A percentile compares a stretch with the other conserved stretches of the same genome.
These are phyloP conservation scores for Caenorhabditis sp. DNA, from an alignment of 2,888 invertebrate genomes.

Conservation along the genomic window DNA sequence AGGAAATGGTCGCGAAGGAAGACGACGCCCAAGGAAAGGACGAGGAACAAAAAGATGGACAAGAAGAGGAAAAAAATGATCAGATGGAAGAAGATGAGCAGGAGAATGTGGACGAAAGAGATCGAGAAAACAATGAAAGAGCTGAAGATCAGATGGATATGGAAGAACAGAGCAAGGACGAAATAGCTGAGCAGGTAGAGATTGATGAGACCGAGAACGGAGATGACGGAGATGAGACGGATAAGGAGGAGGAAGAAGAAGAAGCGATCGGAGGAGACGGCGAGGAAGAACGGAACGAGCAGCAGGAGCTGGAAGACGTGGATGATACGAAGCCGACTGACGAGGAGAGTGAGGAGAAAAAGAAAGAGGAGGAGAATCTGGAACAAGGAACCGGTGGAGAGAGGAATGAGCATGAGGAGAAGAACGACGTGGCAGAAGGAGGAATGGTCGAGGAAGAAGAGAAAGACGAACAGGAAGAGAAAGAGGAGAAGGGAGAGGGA, in stretches of 20 bases:
- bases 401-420: conserved; percentile 59
- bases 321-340: conserved; percentile 39
- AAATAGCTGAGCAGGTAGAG: conserved; percentile 79
- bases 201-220: conserved; percentile 81
- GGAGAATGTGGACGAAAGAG: conserved; percentile 64
- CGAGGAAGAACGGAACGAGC: conserved; percentile 46
- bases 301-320: conserved; percentile 28
- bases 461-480: conserved; percentile 57
- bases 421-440: conserved; percentile 57
- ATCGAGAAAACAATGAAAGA: conserved; percentile 80
- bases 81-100: conserved; percentile 79
- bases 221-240: conserved; percentile 66
- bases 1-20: conserved; percentile 81
- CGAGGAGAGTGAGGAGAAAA: conserved; percentile 46
- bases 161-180: conserved; percentile 75
- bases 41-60: conserved; percentile 83
- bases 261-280: conserved; percentile 42
- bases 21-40: conserved; percentile 79
- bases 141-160: conserved; percentile 39
- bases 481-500: conserved; percentile 62
- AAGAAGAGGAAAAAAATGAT: conserved; percentile 82
- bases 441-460: conserved; percentile 59
- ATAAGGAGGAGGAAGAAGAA: conserved; percentile 65
- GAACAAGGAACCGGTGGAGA: conserved; percentile 60
- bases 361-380: conserved; percentile 58